Evolutionary conservation across 2,113 vertebrate species (phyloP).

Genomic region (Clarias gariepinus): DNA sequence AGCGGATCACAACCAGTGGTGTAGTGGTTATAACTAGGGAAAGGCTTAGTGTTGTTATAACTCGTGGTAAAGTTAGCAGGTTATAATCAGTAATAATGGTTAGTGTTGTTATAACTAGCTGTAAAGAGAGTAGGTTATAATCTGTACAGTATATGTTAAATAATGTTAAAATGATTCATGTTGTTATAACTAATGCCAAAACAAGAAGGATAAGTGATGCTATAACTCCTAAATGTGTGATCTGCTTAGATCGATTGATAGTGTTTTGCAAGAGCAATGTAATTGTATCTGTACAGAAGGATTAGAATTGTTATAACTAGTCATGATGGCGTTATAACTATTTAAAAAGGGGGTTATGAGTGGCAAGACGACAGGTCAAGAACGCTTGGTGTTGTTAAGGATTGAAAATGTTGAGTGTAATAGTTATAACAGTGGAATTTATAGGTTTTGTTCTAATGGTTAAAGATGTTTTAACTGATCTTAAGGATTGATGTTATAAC

Average conservation of each 20-base stretch:
- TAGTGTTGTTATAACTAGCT: not conserved
- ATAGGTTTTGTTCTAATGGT: not conserved
- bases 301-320: not conserved
- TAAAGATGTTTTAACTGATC: not conserved
- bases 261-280: not conserved
- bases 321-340: not conserved
- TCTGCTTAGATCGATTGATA: not conserved
- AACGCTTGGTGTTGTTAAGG: not conserved
- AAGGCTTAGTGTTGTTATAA: not conserved
- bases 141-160: too few relatives aligned
- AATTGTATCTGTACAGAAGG: not conserved
- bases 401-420: not conserved
- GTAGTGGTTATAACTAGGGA: not conserved
- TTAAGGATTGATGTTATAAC: not conserved
- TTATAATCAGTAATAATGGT: not conserved
- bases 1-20: not conserved
- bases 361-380: not conserved
- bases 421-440: not conserved
- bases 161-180: not conserved
- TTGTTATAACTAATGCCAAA: not conserved
- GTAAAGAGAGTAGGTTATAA: not conserved
- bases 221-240: not conserved
- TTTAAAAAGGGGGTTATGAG: not conserved
- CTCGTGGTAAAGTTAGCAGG: not conserved
- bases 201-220: not conserved